Percentiles rank a stretch among this genome's conserved stretches.
Evolutionary conservation across 2,797 vertebrate genomes (phyloP).

Genomic region (Champsocephalus gunnari): DNA sequence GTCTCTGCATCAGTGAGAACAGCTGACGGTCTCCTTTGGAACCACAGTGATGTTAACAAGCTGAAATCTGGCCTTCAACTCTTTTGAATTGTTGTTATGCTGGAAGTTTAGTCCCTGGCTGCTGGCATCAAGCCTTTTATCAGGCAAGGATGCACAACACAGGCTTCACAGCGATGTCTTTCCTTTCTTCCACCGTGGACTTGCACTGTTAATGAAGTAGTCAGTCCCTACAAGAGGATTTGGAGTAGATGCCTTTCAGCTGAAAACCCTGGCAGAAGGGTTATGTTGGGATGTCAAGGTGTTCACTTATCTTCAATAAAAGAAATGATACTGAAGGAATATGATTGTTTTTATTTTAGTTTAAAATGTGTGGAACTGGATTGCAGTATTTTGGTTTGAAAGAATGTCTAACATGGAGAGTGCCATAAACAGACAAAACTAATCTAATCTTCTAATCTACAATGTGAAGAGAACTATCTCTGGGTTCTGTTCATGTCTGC

Average conservation of each 20-base stretch:
- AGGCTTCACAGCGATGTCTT: neutral
- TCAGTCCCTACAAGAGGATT: neutral
- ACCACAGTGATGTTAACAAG: slow-evolving; percentile 77
- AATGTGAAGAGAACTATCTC: neutral
- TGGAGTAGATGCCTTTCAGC: neutral
- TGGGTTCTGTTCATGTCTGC: neutral
- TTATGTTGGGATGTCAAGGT: neutral
- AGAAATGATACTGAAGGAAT: neutral
- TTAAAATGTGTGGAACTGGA: neutral
- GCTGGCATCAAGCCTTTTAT: neutral
- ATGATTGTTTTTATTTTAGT: neutral
- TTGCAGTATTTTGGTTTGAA: neutral
- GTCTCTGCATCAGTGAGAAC: slow-evolving; percentile 53
- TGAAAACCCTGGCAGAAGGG: neutral
- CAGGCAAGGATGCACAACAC: neutral
- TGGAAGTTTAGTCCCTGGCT: neutral
- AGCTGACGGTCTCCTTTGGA: slow-evolving; percentile 80
- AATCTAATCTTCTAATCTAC: neutral
- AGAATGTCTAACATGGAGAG: neutral
- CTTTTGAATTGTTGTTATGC: slow-evolving; percentile 67
- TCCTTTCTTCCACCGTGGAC: neutral
- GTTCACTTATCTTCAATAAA: slow-evolving; percentile 36
- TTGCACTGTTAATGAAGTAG: neutral
- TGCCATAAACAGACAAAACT: neutral
- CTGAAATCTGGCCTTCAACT: slow-evolving; percentile 85